Base-by-base conservation (phyloP, 1,140 invertebrate genomes). In the Thalassaphorura encarpata region DNA sequence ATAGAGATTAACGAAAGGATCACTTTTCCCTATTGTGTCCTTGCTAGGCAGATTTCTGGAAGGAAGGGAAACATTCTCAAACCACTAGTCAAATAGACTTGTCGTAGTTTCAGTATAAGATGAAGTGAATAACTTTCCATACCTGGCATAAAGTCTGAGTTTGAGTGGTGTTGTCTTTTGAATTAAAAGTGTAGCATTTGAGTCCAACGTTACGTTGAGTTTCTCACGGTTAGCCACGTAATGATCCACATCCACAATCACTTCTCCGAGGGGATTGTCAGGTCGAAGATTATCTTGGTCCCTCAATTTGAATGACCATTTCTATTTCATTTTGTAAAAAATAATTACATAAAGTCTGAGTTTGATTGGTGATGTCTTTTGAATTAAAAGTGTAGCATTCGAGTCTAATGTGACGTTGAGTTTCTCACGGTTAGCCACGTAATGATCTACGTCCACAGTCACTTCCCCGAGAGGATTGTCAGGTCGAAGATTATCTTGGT, bases 1-100 rank as follows among this genome's bases (percentile, higher is more conserved):
- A 33, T 64, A 64, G 23, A 45, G 51, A 45, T 64, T 58, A 0
- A 64, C 58, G 27, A 54, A 64, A 11, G 56, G 47, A 52, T 64
- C 62, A 24, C 52, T 55, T 24, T 39, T 21, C 11, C 57, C 54
- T n/a, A 63, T 54, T 43, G 52, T 41, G 23, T 63, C 61, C n/a
- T 48, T 50, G 13, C 28, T 16, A 23, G 61, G 61, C 8, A 63
- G 15, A 46, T 60, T 45, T 43, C 57, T 63, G 29, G 16, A 49
- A n/a, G 11, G 15, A 54, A 55, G 21, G 43, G 52, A 18, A 3
- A 15, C 11, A 28, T 39, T 19, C 11, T n/a, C n/a, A 11, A 36
- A 36, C 11, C 11, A 36, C 11, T n/a, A 36, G n/a, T n/a, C 33
- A 36, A 36, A 11, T 36, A 36, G 11, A 36, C 11, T n/a, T 36